Conservation (phyloP, 1,140 invertebrate species). For the Camponotus floridanus region DNA sequence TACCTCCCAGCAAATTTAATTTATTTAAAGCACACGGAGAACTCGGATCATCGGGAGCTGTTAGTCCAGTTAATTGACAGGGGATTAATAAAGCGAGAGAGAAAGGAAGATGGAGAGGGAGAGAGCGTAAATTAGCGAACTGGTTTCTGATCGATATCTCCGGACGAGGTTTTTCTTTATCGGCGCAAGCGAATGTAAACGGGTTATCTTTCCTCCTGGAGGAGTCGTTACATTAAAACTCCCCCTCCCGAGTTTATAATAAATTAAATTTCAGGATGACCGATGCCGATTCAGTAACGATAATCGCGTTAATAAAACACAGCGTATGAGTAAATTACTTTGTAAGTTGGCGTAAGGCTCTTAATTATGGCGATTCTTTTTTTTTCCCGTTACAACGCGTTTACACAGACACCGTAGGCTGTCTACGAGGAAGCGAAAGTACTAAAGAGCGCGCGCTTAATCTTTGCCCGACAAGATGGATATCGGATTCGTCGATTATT, state of each 20-base stretch:
- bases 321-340: constrained; percentile 27
- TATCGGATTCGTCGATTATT: constrained; percentile 82
- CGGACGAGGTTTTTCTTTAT: constrained; percentile 37
- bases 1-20: constrained; percentile 60
- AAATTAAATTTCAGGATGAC: constrained; percentile 55
- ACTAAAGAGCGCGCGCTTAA: constrained; percentile 35
- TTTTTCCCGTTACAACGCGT: neutral
- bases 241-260: constrained; percentile 1
- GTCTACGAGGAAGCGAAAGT: constrained; percentile 1
- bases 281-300: constrained; percentile 15
- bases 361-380: neutral
- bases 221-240: constrained; percentile 41
- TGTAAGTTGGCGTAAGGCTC: neutral
- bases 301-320: constrained; percentile 43
- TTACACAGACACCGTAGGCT: neutral
- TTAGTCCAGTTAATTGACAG: constrained; percentile 57
- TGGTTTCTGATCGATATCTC: constrained; percentile 55
- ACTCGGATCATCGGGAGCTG: constrained; percentile 60
- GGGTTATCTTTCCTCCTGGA: constrained; percentile 10
- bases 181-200: constrained; percentile 33
- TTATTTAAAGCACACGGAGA: constrained; percentile 58
- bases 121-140: constrained; percentile 52
- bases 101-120: neutral
- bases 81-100: constrained; percentile 50
- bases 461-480: constrained; percentile 55